Evolutionary conservation across 2,113 vertebrate genomes (phyloP).

Genomic region (Osmerus eperlanus): DNA sequence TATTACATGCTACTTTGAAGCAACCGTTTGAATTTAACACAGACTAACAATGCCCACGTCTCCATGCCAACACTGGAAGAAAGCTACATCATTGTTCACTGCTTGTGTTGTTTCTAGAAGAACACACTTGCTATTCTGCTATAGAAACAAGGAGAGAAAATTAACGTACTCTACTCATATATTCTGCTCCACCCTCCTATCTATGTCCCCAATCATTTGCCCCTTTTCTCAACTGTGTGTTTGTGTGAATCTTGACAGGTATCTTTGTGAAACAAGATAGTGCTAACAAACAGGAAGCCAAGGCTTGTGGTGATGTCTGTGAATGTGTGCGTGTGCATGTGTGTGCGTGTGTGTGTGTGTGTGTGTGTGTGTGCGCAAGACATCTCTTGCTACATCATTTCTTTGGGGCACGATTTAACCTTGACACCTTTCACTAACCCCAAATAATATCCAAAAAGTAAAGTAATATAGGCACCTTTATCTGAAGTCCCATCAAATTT

Average conservation of each 20-base stretch:
- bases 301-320: constrained; percentile 45
- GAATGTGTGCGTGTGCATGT: not conserved
- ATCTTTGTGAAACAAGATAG: constrained; percentile 58
- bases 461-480: constrained; percentile 25
- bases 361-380: not conserved
- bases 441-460: not conserved
- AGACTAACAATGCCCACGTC: not conserved
- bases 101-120: not conserved
- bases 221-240: not conserved
- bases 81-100: not conserved
- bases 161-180: not conserved
- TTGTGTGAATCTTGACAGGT: constrained; percentile 20
- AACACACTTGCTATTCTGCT: not conserved
- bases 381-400: no score
- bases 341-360: not conserved
- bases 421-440: not conserved
- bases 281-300: constrained; percentile 64
- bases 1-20: constrained; percentile 5
- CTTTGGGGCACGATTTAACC: no score
- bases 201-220: not conserved
- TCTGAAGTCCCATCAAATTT: constrained; percentile 22
- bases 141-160: not conserved
- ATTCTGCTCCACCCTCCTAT: not conserved
- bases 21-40: constrained; percentile 1
- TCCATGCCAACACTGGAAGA: not conserved